Conservation (phyloP, 2,797 vertebrate species). For the Pangasius krempfi region DNA sequence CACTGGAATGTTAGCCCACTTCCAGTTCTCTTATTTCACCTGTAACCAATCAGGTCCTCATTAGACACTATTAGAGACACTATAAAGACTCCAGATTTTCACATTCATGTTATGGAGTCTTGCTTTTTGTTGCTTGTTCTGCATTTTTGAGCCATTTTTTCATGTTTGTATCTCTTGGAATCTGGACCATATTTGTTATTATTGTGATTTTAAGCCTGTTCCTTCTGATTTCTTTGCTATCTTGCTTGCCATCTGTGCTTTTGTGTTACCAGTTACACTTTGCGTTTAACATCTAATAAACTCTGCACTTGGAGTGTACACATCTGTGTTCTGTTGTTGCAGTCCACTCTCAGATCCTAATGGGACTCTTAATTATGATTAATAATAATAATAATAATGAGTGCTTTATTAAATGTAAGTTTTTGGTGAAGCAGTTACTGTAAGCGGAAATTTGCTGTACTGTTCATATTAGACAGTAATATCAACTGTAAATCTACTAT, state of each 20-base stretch:
- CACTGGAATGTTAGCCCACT: not conserved
- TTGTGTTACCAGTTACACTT: not conserved
- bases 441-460: not conserved
- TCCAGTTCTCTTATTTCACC: not conserved
- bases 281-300: not conserved
- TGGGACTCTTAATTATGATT: not conserved
- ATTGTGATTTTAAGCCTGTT: not conserved
- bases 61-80: not conserved
- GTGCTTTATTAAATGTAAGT: not conserved
- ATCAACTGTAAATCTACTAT: not conserved
- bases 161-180: not conserved
- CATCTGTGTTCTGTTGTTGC: not conserved
- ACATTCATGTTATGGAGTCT: not conserved
- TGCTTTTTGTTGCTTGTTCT: not conserved
- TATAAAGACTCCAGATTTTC: not conserved
- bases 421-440: not conserved
- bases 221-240: not conserved
- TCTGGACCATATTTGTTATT: not conserved
- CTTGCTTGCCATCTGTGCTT: not conserved
- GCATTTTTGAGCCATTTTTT: not conserved
- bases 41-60: not conserved
- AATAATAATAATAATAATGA: not conserved
- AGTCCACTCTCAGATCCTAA: not conserved
- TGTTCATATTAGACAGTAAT: not conserved
- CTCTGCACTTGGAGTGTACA: not conserved